Evolutionary conservation across 2,113 vertebrate genomes (phyloP), one percentile per base, ranked within the genome.

Genomic region (Amia ocellicauda): DNA sequence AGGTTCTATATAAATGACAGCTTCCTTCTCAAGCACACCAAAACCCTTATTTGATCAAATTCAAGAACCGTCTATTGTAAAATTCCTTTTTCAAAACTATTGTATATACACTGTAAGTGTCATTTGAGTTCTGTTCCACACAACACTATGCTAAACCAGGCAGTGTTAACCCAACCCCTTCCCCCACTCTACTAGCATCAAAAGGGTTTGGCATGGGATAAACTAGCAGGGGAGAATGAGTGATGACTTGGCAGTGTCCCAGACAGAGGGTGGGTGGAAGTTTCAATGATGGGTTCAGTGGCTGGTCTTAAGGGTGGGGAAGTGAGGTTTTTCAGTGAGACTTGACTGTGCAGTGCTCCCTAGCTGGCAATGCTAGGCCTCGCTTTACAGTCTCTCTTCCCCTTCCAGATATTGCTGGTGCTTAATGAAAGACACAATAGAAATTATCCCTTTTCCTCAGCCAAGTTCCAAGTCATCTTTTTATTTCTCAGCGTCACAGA

Each of bases 211-310:
- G 31, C 5, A 40, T n/a, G 27, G 43, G 45, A 65, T 27, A 27
- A 54, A 64, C 58, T 66, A 72, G 61, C 69, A 69, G 57, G 5
- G 45, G 62, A 42, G 63, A 64, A 75, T 72, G 63, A 70, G 52
- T 72, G 60, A 72, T 67, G 65, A 73, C 70, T 73, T 78, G 77
- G 78, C 72, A 63, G 60, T 69, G 69, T 75, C 83, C 73, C 75
- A 72, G 70, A 69, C 69, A 53, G 75, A 70, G 72, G 79, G 78
- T 75, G 77, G 77, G 78, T 74, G 74, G 69, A 76, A 67, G 69
- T 75, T 58, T 58, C 74, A 74, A 75, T 81, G 81, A 77, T 80
- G 75, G 81, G 79, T 78, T 83, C 72, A 63, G 62, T 80, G 75
- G 73, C 74, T 65, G 42, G 20, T 24, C 42, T 58, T 56, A 42